phyloP scores from a whole-genome alignment of 2,797 vertebrate species.

The Sebastes itinus region DNA sequence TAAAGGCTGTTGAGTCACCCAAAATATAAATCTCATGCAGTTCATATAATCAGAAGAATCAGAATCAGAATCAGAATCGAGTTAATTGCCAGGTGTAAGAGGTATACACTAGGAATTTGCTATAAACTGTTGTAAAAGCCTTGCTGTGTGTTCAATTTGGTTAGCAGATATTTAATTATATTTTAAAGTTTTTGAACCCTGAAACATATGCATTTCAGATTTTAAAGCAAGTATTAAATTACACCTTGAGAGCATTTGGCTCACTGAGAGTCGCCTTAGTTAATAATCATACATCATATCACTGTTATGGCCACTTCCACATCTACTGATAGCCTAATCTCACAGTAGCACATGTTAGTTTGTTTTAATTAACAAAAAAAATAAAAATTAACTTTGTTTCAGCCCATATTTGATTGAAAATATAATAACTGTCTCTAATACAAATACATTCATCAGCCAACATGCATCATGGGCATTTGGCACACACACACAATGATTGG shows the following conservation, averaged over 20 bases:
- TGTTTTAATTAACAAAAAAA: neutral
- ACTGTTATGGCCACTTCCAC: neutral
- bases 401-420: neutral
- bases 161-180: neutral
- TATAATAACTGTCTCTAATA: neutral
- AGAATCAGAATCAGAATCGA: too few species aligned
- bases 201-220: neutral
- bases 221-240: neutral
- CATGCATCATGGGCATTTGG: neutral
- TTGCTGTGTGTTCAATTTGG: neutral
- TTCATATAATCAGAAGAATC: too few species aligned
- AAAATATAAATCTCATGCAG: neutral
- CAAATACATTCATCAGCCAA: neutral
- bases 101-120: too few species aligned
- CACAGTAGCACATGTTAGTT: neutral
- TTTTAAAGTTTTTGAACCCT: neutral
- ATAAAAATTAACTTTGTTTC: neutral
- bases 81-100: too few species aligned
- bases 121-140: neutral
- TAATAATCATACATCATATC: slow-evolving; percentile 38
- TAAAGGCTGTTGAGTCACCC: neutral
- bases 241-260: neutral
- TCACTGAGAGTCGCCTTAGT: neutral
- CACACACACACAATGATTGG: neutral
- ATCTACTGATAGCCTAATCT: slow-evolving; percentile 15